Percentiles rank a stretch among this genome's conserved stretches.
Conservation (phyloP, 2,113 vertebrate species). For the human region GRCh38 chr14:78698501-78699000, state of each 20-base stretch:
- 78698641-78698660: neutral
- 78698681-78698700: neutral
- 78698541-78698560: neutral
- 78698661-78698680: neutral
- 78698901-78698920: neutral
- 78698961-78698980: neutral
- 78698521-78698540: neutral
- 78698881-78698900: neutral
- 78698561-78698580: neutral
- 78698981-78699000: neutral
- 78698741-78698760: neutral
- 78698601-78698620: neutral
- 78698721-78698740: constrained; percentile 5
- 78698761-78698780: neutral
- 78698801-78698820: neutral
- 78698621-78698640: neutral
- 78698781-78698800: neutral
- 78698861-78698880: neutral
- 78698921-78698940: neutral
- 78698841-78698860: neutral
- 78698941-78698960: neutral
- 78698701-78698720: neutral
- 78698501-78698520: neutral
- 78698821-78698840: neutral
- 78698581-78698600: neutral